A percentile compares a stretch with the other conserved stretches of the same genome.
These are phyloP conservation scores for Ormyrus pomaceus DNA, from an alignment of 2,888 invertebrate genomes.

Conservation along the genomic window DNA sequence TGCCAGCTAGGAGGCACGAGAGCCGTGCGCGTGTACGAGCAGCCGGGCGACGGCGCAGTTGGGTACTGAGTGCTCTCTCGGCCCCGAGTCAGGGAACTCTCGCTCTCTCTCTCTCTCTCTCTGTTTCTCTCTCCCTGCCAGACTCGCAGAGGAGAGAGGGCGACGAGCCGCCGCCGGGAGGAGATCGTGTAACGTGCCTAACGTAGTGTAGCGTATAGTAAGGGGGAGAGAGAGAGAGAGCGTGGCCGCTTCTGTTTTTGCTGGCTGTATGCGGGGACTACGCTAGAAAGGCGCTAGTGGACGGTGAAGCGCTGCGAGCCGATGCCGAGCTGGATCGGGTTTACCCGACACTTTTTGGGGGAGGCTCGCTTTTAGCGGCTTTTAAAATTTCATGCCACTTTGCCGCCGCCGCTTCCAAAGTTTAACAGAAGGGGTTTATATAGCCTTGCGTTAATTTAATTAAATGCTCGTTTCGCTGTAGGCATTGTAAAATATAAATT, in stretches of 20 bases:
- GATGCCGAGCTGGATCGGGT: no score
- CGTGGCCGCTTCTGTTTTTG: no score
- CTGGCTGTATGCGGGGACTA: background rate
- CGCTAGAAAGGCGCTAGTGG: constrained; percentile 39
- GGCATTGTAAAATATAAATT: no score
- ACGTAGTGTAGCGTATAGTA: no score
- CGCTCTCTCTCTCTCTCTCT: background rate
- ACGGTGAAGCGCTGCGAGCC: background rate
- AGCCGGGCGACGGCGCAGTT: constrained; percentile 32
- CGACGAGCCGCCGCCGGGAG: background rate
- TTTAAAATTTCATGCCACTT: no score
- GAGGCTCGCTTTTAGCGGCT: no score
- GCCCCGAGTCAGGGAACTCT: background rate
- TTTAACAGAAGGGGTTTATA: no score
- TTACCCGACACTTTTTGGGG: no score
- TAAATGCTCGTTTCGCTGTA: no score
- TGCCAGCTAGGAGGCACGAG: constrained; percentile 16
- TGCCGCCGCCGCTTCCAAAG: no score
- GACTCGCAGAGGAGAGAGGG: background rate
- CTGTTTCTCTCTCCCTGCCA: constrained; percentile 1
- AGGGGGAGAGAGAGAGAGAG: no score
- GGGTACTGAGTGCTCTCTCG: constrained; percentile 34
- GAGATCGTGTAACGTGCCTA: background rate
- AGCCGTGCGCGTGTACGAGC: constrained; percentile 20
- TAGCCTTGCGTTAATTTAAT: no score